A percentile compares a stretch with the other conserved stretches of the same genome.
phyloP scores from a whole-genome alignment of 2,888 invertebrate species.

The Nomada hirtipes region DNA sequence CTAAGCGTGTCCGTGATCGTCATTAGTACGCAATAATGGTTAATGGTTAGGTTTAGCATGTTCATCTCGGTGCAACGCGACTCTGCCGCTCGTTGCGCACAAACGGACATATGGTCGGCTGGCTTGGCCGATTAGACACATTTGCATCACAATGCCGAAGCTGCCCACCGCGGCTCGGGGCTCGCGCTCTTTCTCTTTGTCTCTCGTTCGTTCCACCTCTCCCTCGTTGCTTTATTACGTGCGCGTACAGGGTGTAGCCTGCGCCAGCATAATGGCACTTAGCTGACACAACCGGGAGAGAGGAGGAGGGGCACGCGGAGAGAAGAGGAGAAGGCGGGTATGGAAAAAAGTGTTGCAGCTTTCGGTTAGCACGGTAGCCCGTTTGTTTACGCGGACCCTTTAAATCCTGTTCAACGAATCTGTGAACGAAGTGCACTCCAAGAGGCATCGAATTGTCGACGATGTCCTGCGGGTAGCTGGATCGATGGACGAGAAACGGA shows the following conservation, averaged over 20 bases:
- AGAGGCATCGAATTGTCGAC: conserved; percentile 22
- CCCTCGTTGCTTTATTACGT: conserved; percentile 76
- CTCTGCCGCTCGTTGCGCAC: conserved; percentile 63
- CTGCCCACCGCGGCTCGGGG: conserved; percentile 75
- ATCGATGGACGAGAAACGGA: conserved; percentile 33
- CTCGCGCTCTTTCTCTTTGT: conserved; percentile 54
- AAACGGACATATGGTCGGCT: conserved; percentile 83
- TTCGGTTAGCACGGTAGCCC: conserved; percentile 64
- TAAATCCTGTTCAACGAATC: conserved; percentile 58
- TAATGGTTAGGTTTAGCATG: conserved; percentile 76
- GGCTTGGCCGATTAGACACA: conserved; percentile 83
- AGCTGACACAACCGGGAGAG: conserved; percentile 62
- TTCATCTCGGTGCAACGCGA: conserved; percentile 66
- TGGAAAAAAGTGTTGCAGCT: conserved; percentile 77
- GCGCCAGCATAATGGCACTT: conserved; percentile 81
- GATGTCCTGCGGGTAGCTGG: conserved; percentile 56
- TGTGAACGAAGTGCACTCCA: conserved; percentile 47
- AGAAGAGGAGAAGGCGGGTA: neutral
- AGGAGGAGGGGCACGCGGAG: neutral
- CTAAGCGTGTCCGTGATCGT: conserved; percentile 77
- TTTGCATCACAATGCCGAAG: conserved; percentile 83
- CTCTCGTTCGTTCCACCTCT: conserved; percentile 43
- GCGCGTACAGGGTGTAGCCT: conserved; percentile 76
- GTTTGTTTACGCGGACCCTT: conserved; percentile 70
- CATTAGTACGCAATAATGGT: conserved; percentile 80